Percentiles rank a stretch among this genome's conserved stretches.
Evolutionary conservation across 2,797 vertebrate genomes (phyloP).

Genomic region (Clarias pachynema): DNA sequence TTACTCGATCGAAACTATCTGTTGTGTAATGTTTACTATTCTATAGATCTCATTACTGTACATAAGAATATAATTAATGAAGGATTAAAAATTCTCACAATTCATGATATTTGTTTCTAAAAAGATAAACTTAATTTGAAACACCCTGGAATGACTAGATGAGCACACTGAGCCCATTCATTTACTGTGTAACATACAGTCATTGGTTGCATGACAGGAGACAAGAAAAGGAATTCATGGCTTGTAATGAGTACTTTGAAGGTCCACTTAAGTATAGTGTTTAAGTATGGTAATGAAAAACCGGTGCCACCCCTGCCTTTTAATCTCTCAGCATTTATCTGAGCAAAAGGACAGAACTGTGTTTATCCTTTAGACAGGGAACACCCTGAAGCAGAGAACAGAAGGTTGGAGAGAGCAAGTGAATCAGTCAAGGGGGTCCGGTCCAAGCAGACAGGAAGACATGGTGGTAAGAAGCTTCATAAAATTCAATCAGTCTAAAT

Average conservation of each 20-base stretch:
- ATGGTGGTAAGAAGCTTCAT: conserved; percentile 59
- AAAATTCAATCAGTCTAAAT: not conserved
- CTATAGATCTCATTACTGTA: not conserved
- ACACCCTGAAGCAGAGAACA: conserved; percentile 64
- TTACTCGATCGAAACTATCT: too few species aligned
- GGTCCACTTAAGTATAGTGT: not conserved
- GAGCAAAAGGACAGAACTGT: not conserved
- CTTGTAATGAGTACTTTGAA: not conserved
- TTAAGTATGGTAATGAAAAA: not conserved
- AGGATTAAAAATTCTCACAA: not conserved
- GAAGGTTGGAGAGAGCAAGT: conserved; percentile 67
- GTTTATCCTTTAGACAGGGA: conserved; percentile 57
- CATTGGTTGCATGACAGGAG: not conserved
- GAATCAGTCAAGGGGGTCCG: conserved; percentile 63
- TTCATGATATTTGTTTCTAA: not conserved
- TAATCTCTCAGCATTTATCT: not conserved
- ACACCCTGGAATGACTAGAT: not conserved
- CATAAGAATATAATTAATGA: not conserved
- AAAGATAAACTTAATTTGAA: not conserved
- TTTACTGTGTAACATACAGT: not conserved
- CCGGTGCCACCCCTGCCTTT: not conserved
- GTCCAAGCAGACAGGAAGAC: conserved; percentile 41
- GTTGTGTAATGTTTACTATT: too few species aligned
- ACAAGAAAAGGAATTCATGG: not conserved
- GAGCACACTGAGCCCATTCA: not conserved